Evolutionary conservation across 2,888 invertebrate species (phyloP).

Genomic region (Thyatira batis): DNA sequence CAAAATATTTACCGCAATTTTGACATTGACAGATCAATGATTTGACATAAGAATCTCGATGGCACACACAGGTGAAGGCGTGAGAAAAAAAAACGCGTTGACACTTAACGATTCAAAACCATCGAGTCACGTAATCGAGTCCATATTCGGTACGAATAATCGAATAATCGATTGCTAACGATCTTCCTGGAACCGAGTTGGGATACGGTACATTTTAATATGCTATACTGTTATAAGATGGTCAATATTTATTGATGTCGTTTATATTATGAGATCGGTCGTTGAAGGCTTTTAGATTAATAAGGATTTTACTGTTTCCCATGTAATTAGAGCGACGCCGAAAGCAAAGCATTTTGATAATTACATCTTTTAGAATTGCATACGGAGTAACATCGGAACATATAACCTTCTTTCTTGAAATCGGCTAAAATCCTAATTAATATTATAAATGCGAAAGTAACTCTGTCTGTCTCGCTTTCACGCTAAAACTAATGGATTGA

Average conservation of each 20-base stretch:
- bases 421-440: no score
- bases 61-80: background rate
- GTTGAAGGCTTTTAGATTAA: background rate
- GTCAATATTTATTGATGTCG: background rate
- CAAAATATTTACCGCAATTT: background rate
- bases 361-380: no score
- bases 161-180: slow-evolving; percentile 4
- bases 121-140: slow-evolving; percentile 14
- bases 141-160: slow-evolving; percentile 20
- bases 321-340: background rate
- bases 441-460: no score
- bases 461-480: no score
- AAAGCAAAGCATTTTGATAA: no score
- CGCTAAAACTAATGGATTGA: no score
- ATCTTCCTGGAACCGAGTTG: slow-evolving; percentile 10
- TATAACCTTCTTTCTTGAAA: no score
- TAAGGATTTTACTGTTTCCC: background rate
- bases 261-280: background rate
- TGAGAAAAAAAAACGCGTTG: slow-evolving; percentile 6
- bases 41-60: background rate
- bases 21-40: background rate
- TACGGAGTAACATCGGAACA: no score
- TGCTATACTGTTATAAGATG: background rate
- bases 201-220: slow-evolving; percentile 2
- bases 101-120: slow-evolving; percentile 6